Evolutionary conservation across 2,888 invertebrate species (phyloP), one percentile per base, ranked within the genome.

Genomic region (Lottia scabra): DNA sequence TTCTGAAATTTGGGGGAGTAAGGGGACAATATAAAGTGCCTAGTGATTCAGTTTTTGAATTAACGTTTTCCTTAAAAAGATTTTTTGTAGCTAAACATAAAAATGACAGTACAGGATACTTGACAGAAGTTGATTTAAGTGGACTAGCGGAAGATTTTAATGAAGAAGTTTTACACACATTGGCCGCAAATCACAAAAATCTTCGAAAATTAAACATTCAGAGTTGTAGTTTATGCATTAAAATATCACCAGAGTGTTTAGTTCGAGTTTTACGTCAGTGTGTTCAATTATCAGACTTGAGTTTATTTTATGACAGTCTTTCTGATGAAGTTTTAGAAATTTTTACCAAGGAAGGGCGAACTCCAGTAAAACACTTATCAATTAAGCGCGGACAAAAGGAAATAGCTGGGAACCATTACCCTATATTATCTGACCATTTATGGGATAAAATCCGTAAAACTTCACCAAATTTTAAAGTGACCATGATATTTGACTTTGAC

Each of bases 401-500:
- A 43, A 88, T 88, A 65, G 88, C 85, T 75, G 77, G 79, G 0
- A 75, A 76, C 26, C n/a, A n/a, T n/a, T n/a, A n/a, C n/a, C n/a
- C n/a, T n/a, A 86, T 85, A 43, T 67, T 89, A 3, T 70, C 84
- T 5, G 76, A 80, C 1, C 83, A 82, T 6, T 78, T 82, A 0
- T 89, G 89, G 89, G 63, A 67, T 6, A 66, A 71, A 6, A 63
- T 89, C 16, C 71, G 75, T 5, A 68, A 65, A 0, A 71, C 70
- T 38, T 75, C 78, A 10, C 87, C 88, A 12, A 63, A 76, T 16
- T 78, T 89, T 10, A 74, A 80, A 26, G 88, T 89, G 0, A 85
- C 85, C 16, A 79, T 89, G 12, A 80, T 80, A 6, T 89, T 89
- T 81, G 89, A 89, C 72, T 85, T 86, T 75, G 88, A 87, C 0